Percentiles rank a stretch among this genome's conserved stretches.
Conservation (phyloP, 2,113 vertebrate genomes). For the Eonycteris spelaea region DNA sequence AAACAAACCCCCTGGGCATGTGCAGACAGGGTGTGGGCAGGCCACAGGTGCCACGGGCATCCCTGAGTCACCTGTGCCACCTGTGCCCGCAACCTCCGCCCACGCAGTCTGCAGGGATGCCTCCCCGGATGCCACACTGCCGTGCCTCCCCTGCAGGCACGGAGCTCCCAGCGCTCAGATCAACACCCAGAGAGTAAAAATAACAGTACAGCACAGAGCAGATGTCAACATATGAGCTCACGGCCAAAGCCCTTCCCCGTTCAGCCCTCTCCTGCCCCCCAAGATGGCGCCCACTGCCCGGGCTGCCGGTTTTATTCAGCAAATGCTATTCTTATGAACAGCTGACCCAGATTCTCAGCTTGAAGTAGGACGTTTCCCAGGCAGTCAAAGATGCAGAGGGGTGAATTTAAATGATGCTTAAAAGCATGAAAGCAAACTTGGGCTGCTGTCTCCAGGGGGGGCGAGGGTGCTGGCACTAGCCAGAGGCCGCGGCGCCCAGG, state of each 20-base stretch:
- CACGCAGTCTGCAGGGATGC: fast-evolving
- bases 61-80: background rate
- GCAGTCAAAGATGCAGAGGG: conserved; percentile 28
- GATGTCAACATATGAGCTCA: fast-evolving
- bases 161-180: background rate
- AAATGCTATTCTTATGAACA: conserved; percentile 53
- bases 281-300: background rate
- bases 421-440: background rate
- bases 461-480: fast-evolving
- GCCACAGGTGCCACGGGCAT: background rate
- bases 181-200: background rate
- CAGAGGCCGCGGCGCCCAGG: background rate
- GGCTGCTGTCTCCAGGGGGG: fast-evolving
- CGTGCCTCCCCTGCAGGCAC: background rate
- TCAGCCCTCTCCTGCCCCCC: too few relatives aligned
- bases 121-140: fast-evolving
- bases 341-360: conserved; percentile 80
- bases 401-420: conserved; percentile 52
- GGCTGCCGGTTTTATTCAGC: conserved; percentile 20
- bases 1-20: fast-evolving
- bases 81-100: background rate
- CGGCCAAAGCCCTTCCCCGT: fast-evolving
- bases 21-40: fast-evolving
- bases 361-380: conserved; percentile 69
- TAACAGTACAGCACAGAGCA: fast-evolving